Conservation (phyloP, 2,797 vertebrate species). For the Myotis pilosus region DNA sequence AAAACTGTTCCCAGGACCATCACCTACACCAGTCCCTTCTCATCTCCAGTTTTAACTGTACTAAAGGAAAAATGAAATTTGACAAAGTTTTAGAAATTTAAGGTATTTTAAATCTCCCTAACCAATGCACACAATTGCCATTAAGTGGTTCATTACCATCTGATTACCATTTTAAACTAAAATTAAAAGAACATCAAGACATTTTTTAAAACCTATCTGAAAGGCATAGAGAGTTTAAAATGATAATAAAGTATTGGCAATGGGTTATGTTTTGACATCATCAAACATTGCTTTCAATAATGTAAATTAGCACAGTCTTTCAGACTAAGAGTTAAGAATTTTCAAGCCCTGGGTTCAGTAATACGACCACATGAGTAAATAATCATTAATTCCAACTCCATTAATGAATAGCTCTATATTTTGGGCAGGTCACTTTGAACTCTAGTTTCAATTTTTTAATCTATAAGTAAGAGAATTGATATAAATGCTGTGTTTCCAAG, state of each 20-base stretch:
- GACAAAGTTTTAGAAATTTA: background rate
- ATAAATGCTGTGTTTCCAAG: background rate
- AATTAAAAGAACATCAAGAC: background rate
- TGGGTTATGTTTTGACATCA: background rate
- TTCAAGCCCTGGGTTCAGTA: background rate
- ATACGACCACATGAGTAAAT: constrained; percentile 13
- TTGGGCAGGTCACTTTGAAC: background rate
- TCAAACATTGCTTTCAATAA: background rate
- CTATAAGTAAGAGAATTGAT: background rate
- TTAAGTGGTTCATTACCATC: background rate
- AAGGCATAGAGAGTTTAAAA: background rate
- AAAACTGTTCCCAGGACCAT: constrained; percentile 1
- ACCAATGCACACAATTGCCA: background rate
- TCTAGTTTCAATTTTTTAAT: constrained; percentile 5
- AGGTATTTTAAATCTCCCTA: background rate
- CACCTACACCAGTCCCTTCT: background rate
- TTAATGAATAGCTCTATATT: background rate
- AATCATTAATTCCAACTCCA: constrained; percentile 17
- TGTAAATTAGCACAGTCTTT: background rate
- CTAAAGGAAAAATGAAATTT: constrained; percentile 11
- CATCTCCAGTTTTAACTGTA: background rate
- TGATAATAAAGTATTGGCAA: background rate
- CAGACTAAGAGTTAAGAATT: constrained; percentile 6
- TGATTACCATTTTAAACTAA: background rate
- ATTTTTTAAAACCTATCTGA: background rate